Base-by-base conservation (phyloP, 2,888 invertebrate species). In the Aproaerema taeniolella region DNA sequence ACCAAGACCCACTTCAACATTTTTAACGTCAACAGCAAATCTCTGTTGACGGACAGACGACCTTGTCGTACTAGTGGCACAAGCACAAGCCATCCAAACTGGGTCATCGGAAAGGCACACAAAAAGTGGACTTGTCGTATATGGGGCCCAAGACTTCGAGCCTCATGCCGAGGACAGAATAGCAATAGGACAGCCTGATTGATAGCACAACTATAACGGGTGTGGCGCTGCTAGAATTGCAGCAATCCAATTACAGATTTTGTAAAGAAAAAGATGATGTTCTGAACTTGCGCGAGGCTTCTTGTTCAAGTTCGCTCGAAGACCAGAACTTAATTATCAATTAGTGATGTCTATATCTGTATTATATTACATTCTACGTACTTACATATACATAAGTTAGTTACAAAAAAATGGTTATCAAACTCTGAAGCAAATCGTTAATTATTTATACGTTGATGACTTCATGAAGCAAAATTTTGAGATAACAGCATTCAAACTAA, bases 61-160 rank as follows among this genome's bases (percentile, higher is more conserved):
- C 82, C 82, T 85, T 85, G 82, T 57, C 50, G 53, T 64, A 63
- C 71, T 65, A 54, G 55, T 59, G 57, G 53, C 58, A 53, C 55
- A 49, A 53, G 54, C 14, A 26, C 26, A 29, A 26, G 25, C 26
- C 25, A 28, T 30, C 17, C 12, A 20, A 78, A 69, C 72, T 79
- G 64, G 79, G 79, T 66, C 79, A 67, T 63, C 71, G 79, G 77
- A 71, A 77, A 77, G 67, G 54, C 63, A 55, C 38, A 70, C 62
- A 85, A 85, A 85, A 85, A 85, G 66, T 61, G 45, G 73, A 57
- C 63, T 61, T 49, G 58, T 66, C 80, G 48, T 77, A 77, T 73
- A 83, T 64, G 80, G 82, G 53, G 60, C 55, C 46, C 50, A 49
- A 50, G 53, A 38, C 52, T 36, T 29, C n/a, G 29, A 29, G 37